Percentiles rank a stretch among this genome's conserved stretches.
Evolutionary conservation across 1,140 invertebrate species (phyloP).

Genomic region (Neuroterus valhalla): DNA sequence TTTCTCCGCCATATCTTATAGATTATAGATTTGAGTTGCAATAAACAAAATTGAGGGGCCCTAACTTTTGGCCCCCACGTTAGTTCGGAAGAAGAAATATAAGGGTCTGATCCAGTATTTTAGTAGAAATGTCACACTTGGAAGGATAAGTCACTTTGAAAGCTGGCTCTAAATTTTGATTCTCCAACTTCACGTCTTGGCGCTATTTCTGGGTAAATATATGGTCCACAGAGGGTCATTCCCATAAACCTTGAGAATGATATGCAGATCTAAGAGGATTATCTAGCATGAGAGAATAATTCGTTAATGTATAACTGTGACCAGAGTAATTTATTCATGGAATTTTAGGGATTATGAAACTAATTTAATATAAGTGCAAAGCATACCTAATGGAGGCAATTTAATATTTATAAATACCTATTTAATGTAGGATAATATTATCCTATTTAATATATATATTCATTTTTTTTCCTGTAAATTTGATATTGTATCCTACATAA

Average conservation of each 20-base stretch:
- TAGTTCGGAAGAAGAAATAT: not conserved
- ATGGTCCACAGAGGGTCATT: slow-evolving; percentile 21
- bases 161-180: slow-evolving; percentile 14
- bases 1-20: no score
- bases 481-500: no score
- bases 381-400: not conserved
- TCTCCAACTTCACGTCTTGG: slow-evolving; percentile 14
- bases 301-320: not conserved
- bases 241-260: slow-evolving; percentile 22
- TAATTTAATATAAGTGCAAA: not conserved
- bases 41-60: no score
- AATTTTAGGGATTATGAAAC: not conserved
- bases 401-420: no score
- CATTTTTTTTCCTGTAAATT: no score
- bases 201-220: slow-evolving; percentile 23
- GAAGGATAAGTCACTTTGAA: slow-evolving; percentile 12
- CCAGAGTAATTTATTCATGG: not conserved
- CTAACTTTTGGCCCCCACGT: no score
- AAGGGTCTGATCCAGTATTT: not conserved
- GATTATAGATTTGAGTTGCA: no score
- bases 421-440: no score
- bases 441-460: no score
- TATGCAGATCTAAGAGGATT: slow-evolving; percentile 22
- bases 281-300: slow-evolving; percentile 26
- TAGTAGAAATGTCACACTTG: slow-evolving; percentile 13